Base-by-base conservation (phyloP, 2,113 vertebrate genomes). In the Amblyopsis rosae region DNA sequence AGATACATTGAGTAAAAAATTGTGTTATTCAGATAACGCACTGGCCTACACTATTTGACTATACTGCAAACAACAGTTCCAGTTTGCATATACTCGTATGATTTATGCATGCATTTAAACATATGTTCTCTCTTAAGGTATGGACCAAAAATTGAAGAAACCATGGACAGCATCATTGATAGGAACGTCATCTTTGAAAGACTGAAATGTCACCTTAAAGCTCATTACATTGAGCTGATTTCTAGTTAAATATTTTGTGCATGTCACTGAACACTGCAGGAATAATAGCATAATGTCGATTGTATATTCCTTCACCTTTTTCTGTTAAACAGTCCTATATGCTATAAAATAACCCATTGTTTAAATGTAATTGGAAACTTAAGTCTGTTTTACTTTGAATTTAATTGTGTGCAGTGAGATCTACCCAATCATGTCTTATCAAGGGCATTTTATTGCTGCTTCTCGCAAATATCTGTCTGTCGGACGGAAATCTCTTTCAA, bases 391-490 rank as follows among this genome's bases (percentile, higher is more conserved):
- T 41, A 54, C n/a, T 54, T 51, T 54, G n/a, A 16, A 1, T 54
- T 54, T 10, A 57, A 26, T 47, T n/a, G 32, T 47, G 9, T 72
- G 49, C 46, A 1, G 2, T 12, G 19, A 56, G n/a, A 65, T 56
- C 59, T 46, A 35, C 61, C 6, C 62, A 75, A 62, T 60, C 0
- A 88, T 90, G 67, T 79, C 65, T 1, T 73, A 77, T 8, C 66
- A 74, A 62, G 91, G 90, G 32, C 17, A 62, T n/a, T 85, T 95
- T 63, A 82, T 93, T 67, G 88, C 87, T n/a, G 88, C 92, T 13
- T 93, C 94, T 35, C 89, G 82, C 76, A 89, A 83, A 67, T 91
- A 79, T 70, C 86, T 97, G 66, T 81, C 87, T 8, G 6, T 61
- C 12, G 82, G 89, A 32, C 93, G 75, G 59, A 92, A 88, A 68